Conservation (phyloP, 2,113 vertebrate genomes). For the Cololabis saira region DNA sequence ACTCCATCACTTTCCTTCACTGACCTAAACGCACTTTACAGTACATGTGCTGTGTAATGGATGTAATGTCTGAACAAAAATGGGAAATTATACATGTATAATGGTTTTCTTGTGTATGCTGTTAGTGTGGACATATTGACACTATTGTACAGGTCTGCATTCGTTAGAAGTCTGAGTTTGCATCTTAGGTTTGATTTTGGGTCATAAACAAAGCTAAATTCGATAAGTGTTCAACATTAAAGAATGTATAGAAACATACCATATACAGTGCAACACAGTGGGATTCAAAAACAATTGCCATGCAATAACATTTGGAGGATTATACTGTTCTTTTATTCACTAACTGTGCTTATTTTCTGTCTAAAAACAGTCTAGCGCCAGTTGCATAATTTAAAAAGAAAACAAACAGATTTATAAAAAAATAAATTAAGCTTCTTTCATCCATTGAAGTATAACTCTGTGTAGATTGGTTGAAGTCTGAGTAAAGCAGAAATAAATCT, state of each 20-base stretch:
- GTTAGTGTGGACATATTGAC: neutral
- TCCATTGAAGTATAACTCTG: neutral
- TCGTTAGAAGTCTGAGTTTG: neutral
- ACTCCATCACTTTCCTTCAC: slow-evolving; percentile 41
- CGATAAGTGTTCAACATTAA: neutral
- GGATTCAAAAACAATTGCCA: neutral
- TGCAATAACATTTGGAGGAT: neutral
- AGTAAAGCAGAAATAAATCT: no score
- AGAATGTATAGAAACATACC: neutral
- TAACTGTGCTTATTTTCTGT: neutral
- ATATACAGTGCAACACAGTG: neutral
- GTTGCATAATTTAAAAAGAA: no score
- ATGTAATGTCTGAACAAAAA: slow-evolving; percentile 19
- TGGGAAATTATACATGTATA: neutral
- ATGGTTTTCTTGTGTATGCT: neutral
- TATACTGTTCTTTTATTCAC: neutral
- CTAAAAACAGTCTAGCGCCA: neutral
- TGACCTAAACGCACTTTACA: slow-evolving; percentile 32
- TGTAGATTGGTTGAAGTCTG: neutral
- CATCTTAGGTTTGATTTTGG: neutral
- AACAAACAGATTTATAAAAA: neutral
- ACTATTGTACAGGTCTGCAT: neutral
- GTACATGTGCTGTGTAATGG: slow-evolving; percentile 22
- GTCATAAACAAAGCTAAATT: neutral
- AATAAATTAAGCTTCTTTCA: slow-evolving; percentile 2